These are phyloP conservation scores for Podargus strigoides DNA, from an alignment of 2,797 vertebrate species.

Conservation along the genomic window DNA sequence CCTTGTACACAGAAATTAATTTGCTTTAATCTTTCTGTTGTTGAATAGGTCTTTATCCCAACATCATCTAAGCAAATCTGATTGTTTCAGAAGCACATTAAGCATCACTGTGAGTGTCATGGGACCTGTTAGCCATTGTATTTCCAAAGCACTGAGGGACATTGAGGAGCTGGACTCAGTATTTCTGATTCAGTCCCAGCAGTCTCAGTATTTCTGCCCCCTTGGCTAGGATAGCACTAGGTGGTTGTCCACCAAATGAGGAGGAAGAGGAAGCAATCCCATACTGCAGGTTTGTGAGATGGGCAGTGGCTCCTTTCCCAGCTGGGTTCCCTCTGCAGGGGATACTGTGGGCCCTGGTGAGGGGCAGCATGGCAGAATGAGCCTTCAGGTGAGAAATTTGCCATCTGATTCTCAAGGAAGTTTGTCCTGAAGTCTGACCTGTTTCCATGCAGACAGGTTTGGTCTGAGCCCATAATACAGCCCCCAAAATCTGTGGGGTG, in stretches of 20 bases:
- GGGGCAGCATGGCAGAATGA: not conserved
- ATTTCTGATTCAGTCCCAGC: too few relatives aligned
- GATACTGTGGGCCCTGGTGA: not conserved
- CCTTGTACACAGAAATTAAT: not conserved
- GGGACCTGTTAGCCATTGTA: not conserved
- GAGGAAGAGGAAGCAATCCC: not conserved
- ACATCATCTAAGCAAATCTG: not conserved
- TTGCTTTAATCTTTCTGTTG: not conserved
- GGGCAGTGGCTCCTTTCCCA: not conserved
- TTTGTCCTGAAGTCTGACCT: not conserved
- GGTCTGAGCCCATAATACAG: accelerated
- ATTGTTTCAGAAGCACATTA: not conserved
- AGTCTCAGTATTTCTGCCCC: too few relatives aligned
- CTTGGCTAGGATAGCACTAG: not conserved
- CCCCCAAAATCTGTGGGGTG: not conserved
- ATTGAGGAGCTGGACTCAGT: not conserved
- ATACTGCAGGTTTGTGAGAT: accelerated
- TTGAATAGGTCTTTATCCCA: not conserved
- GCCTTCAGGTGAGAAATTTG: not conserved
- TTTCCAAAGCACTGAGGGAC: not conserved
- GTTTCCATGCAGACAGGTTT: not conserved
- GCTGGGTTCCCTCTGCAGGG: not conserved
- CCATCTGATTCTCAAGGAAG: not conserved
- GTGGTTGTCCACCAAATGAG: not conserved
- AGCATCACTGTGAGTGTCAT: accelerated